A percentile compares a stretch with the other conserved stretches of the same genome.
Evolutionary conservation across 2,888 invertebrate species (phyloP).

Genomic region (Gisinianus flammeolus): DNA sequence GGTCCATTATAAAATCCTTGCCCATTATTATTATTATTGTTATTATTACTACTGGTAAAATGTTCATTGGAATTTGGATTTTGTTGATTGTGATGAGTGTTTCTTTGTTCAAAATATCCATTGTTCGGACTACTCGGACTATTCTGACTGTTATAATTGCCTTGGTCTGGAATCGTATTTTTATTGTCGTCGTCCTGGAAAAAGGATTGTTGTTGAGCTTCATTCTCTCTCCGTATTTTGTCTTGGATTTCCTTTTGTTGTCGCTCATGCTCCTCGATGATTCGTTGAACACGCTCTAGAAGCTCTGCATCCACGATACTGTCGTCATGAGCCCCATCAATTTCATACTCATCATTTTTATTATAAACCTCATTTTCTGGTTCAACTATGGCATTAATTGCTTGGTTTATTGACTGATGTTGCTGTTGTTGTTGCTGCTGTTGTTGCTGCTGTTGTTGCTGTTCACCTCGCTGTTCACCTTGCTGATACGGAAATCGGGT

Average conservation of each 20-base stretch:
- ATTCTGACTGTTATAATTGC: neutral
- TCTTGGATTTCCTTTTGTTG: conserved; percentile 53
- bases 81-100: conserved; percentile 10
- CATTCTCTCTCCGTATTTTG: conserved; percentile 46
- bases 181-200: neutral
- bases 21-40: conserved; percentile 12
- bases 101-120: conserved; percentile 1
- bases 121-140: neutral
- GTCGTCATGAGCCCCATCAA: conserved; percentile 54
- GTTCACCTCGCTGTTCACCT: conserved; percentile 20
- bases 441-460: conserved; percentile 33
- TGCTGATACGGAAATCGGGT: neutral
- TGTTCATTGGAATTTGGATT: neutral
- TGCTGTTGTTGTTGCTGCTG: conserved; percentile 21
- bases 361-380: neutral
- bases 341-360: conserved; percentile 37
- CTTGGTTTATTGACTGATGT: neutral
- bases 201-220: conserved; percentile 23
- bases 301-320: conserved; percentile 56
- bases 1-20: neutral
- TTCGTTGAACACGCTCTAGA: conserved; percentile 55
- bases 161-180: neutral
- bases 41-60: neutral
- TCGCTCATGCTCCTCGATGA: conserved; percentile 57
- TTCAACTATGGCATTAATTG: neutral